Evolutionary conservation across 1,140 invertebrate genomes (phyloP).

Genomic region (Varroa destructor): DNA sequence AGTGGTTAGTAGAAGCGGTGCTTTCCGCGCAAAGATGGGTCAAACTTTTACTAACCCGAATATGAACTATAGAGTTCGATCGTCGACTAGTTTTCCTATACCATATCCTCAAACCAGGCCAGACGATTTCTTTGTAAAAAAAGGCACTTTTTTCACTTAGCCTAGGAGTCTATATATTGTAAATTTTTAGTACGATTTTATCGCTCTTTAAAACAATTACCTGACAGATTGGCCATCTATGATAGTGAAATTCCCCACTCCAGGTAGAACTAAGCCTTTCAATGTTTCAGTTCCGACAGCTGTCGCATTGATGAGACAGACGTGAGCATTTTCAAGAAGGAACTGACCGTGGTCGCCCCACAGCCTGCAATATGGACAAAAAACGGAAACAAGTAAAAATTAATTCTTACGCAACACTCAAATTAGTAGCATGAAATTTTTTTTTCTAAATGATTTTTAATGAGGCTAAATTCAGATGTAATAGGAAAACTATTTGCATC

Average conservation of each 20-base stretch:
- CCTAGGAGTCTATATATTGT: no score
- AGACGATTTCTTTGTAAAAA: no score
- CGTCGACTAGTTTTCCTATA: no score
- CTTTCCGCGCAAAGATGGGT: no score
- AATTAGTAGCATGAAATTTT: not conserved
- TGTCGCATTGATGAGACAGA: constrained; percentile 88
- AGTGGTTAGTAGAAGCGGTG: no score
- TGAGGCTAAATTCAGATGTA: not conserved
- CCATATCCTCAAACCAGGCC: no score
- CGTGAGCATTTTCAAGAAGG: constrained; percentile 66
- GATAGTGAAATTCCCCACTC: constrained; percentile 85
- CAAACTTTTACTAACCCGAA: no score
- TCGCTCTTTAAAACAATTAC: not conserved
- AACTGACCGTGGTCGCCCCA: constrained; percentile 96
- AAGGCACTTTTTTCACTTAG: no score
- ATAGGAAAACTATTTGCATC: not conserved
- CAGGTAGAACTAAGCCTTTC: constrained; percentile 84
- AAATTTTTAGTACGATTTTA: no score
- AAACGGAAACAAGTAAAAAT: constrained; percentile 34
- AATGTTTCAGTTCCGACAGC: constrained; percentile 85
- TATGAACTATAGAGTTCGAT: no score
- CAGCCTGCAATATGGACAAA: constrained; percentile 48
- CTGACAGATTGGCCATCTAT: constrained; percentile 73
- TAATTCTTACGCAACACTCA: constrained; percentile 15
- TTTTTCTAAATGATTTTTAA: not conserved